Evolutionary conservation across 2,888 invertebrate genomes (phyloP), one percentile per base, ranked within the genome.

Genomic region (Dyspetes luteomarginatus): DNA sequence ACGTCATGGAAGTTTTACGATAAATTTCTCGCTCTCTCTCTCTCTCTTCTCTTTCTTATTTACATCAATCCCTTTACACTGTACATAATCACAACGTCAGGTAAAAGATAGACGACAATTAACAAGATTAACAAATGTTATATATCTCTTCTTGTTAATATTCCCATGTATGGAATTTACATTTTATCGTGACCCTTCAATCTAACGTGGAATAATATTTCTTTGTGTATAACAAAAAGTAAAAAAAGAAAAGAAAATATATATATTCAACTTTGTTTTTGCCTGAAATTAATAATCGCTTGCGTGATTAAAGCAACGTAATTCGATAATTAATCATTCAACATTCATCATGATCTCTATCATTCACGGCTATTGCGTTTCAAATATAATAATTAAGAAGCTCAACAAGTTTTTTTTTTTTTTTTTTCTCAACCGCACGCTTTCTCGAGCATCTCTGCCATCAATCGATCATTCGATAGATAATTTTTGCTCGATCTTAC

Each of bases 21-120:
- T 79, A 78, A 75, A 74, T 78, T 26, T 60, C 41, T 69, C 69
- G 78, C 77, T 71, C 65, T 72, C 58, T n/a, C 9, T 45, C 62
- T 83, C 73, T 72, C 73, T 36, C n/a, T 81, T 69, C 60, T 43
- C 4, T 69, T 48, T 22, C 52, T 64, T 89, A 89, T 89, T 85
- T 90, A 89, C 90, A 89, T 69, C 87, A 84, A 81, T 83, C 82
- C 81, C 85, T 87, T 87, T 87, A 88, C 87, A 89, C 89, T 89
- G 88, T 89, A 90, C 78, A 83, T 80, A 83, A 85, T 78, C 78
- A 76, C 78, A 81, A 82, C 69, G 71, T 79, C 60, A 74, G 72
- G 62, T 83, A 55, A 75, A 69, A 76, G 58, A 76, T 71, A 69
- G 26, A 73, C 62, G 52, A 60, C 68, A 30, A 68, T 72, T 56